These are phyloP conservation scores for Tautogolabrus adspersus DNA, from an alignment of 2,113 vertebrate genomes.

Conservation along the genomic window DNA sequence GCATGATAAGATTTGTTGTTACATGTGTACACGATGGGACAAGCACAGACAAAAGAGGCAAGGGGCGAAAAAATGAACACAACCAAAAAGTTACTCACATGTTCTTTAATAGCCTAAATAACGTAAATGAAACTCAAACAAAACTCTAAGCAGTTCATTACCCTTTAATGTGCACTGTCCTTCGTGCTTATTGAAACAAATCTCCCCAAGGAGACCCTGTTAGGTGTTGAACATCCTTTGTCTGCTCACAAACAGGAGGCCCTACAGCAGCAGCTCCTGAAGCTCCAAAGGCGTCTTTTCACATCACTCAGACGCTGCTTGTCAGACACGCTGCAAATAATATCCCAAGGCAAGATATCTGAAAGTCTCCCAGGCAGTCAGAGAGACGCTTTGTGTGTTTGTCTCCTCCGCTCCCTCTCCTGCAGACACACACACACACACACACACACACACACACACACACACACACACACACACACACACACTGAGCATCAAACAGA, in stretches of 20 bases:
- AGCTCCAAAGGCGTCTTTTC: neutral
- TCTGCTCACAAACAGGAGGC: slow-evolving; percentile 13
- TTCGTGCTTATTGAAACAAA: neutral
- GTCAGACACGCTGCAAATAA: neutral
- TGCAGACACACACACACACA: neutral
- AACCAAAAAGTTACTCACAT: too few species aligned
- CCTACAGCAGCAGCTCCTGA: slow-evolving; percentile 10
- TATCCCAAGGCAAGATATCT: neutral
- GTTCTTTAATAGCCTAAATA: too few species aligned
- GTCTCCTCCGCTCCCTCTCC: neutral
- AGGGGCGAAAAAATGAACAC: too few species aligned
- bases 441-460: neutral
- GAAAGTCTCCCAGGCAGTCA: slow-evolving; percentile 6
- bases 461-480: too few species aligned
- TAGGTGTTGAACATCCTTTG: slow-evolving; percentile 1
- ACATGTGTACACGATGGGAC: too few species aligned
- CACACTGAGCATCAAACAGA: slow-evolving; percentile 10
- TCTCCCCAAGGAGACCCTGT: neutral
- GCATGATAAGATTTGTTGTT: too few species aligned
- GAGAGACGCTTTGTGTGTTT: slow-evolving; percentile 11
- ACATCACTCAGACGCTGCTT: slow-evolving; percentile 19
- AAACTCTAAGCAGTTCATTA: neutral
- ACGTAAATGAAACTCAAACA: too few species aligned
- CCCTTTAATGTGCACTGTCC: neutral
- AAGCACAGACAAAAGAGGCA: too few species aligned